Base-by-base conservation (phyloP, 64 coral and sea anemone genomes). In the Trachythela sp. region DNA sequence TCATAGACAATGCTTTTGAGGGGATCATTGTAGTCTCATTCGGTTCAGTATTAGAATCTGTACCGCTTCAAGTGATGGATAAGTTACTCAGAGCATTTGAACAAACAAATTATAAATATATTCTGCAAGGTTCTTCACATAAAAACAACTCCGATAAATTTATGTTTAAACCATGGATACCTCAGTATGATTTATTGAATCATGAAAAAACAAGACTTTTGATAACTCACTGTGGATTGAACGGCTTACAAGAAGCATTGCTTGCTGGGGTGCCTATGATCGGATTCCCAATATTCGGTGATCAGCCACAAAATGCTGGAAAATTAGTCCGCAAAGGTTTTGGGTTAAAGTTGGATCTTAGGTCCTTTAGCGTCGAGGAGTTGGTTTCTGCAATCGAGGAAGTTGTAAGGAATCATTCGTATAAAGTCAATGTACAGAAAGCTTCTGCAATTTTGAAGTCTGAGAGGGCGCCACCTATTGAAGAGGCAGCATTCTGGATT, bases 341-440 rank as follows among this genome's bases (percentile, higher is more conserved):
- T 68, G 59, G 59, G 3, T 22, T 68, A 14, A 22, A 14, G 15
- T 14, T 68, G 20, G 59, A 68, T 68, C 18, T 68, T 6, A 22
- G 59, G 20, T 68, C 59, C 2, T 68, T 68, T 22, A 68, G 5
- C 2, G 59, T 31, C 2, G 6, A 68, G 15, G 59, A 68, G 30
- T 68, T 68, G 18, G 30, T n/a, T 22, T n/a, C 20, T 8, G 59
- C 59, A 2, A 68, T 68, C 30, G 18, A 6, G 6, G 59, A 68
- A 68, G 59, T 68, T 22, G 30, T 68, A 3, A 90, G 9, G 30
- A n/a, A 89, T 83, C 76, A 30, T 56, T 56, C 48, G 88, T 89
- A 87, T 36, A 60, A 87, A 58, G 13, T 2, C 33, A 52, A 60
- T 22, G 52, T 50, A 87, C 14, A 87, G 54, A 56, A 37, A 64